phyloP scores from a whole-genome alignment of 2,888 invertebrate species.

The Pasiphila rectangulata region DNA sequence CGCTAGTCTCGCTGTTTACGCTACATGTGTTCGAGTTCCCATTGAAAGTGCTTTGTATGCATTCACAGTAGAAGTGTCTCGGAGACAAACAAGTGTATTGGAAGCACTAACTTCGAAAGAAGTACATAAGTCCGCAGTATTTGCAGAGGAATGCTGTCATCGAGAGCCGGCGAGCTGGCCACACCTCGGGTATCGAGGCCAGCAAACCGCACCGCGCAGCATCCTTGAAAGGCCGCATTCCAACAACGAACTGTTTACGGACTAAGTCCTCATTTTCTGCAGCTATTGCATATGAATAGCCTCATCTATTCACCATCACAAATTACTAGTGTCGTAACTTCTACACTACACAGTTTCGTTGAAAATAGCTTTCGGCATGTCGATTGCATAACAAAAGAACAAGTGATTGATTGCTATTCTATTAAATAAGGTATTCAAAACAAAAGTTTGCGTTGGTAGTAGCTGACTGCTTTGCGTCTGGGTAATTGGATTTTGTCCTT shows the following conservation, averaged over 20 bases:
- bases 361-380: conserved; percentile 32
- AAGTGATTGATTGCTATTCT: conserved; percentile 39
- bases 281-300: conserved; percentile 43
- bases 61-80: conserved; percentile 22
- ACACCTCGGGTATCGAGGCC: conserved; percentile 65
- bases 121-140: conserved; percentile 43
- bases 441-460: conserved; percentile 13
- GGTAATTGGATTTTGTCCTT: conserved; percentile 14
- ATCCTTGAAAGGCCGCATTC: conserved; percentile 80
- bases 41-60: conserved; percentile 28
- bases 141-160: conserved; percentile 64
- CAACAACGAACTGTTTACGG: conserved; percentile 65
- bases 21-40: conserved; percentile 14
- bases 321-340: conserved; percentile 34
- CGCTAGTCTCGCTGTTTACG: conserved; percentile 7
- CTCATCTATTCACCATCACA: conserved; percentile 37
- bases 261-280: conserved; percentile 62
- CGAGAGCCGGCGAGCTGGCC: conserved; percentile 49
- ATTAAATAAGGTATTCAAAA: conserved; percentile 26
- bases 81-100: conserved; percentile 32
- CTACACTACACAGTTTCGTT: conserved; percentile 30
- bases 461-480: conserved; percentile 3
- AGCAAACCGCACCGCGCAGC: conserved; percentile 50
- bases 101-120: conserved; percentile 36
- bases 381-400: conserved; percentile 39